These are phyloP conservation scores for Gymnothorax javanicus DNA, from an alignment of 2,797 vertebrate genomes.

Conservation along the genomic window DNA sequence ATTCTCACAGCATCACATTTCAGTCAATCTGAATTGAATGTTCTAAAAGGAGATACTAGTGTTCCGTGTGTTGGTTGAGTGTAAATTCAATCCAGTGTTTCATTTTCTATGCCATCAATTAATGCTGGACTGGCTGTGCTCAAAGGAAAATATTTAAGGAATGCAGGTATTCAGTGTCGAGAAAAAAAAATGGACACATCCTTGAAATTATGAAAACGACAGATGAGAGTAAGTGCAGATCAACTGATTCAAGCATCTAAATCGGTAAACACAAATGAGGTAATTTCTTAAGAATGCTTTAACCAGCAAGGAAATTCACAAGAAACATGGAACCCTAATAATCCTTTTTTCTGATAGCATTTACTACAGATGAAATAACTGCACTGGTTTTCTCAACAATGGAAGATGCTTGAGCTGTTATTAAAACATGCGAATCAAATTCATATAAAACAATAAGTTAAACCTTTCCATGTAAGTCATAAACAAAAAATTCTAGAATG, in stretches of 20 bases:
- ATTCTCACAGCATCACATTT: conserved; percentile 56
- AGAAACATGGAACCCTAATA: conserved; percentile 68
- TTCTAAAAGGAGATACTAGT: conserved; percentile 62
- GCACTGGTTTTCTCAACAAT: conserved; percentile 35
- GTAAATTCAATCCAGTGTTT: conserved; percentile 16
- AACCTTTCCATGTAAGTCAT: conserved; percentile 67
- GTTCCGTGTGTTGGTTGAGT: conserved; percentile 55
- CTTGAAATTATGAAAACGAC: not conserved
- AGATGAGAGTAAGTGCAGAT: conserved; percentile 3
- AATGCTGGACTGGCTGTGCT: not conserved
- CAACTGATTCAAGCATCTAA: conserved; percentile 13
- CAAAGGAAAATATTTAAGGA: not conserved
- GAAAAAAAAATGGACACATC: not conserved
- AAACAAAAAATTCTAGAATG: conserved; percentile 72
- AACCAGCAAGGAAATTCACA: not conserved
- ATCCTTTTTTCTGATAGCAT: conserved; percentile 55
- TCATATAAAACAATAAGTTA: conserved; percentile 71
- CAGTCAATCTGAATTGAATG: conserved; percentile 50
- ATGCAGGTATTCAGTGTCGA: conserved; percentile 12
- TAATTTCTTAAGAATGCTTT: not conserved
- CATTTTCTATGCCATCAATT: not conserved
- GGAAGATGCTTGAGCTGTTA: conserved; percentile 52
- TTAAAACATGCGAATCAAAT: conserved; percentile 69
- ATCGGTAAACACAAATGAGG: conserved; percentile 15
- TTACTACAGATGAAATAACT: conserved; percentile 51